Conservation (phyloP, 2,888 invertebrate genomes). For the Zelleria hepariella region DNA sequence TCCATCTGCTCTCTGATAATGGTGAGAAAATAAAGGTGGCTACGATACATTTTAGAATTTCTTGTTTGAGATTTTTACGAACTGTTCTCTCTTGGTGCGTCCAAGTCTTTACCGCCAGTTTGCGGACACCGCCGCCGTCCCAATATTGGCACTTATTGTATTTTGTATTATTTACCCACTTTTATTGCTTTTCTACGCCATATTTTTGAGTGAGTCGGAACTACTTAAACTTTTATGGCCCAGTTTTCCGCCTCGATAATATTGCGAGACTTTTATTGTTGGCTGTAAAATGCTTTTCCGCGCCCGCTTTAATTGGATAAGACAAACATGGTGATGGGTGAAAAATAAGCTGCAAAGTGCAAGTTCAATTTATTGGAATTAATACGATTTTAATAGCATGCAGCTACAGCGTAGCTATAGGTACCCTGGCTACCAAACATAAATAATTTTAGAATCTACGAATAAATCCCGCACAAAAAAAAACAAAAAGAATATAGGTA, state of each 20-base stretch:
- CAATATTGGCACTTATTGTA: constrained; percentile 69
- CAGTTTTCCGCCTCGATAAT: constrained; percentile 60
- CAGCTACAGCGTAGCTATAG: no score
- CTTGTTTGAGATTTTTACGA: not conserved
- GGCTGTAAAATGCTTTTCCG: constrained; percentile 39
- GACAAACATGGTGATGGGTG: not conserved
- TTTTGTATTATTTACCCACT: constrained; percentile 70
- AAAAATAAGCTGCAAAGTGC: not conserved
- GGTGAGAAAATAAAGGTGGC: no score
- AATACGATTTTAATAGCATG: no score
- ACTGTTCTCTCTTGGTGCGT: constrained; percentile 18
- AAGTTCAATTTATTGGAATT: not conserved
- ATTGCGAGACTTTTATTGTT: constrained; percentile 46
- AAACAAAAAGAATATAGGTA: no score
- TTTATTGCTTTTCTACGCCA: constrained; percentile 55
- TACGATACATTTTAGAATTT: not conserved
- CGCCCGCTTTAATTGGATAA: constrained; percentile 49
- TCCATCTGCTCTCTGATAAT: no score
- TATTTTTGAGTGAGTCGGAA: constrained; percentile 67
- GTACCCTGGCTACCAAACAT: no score
- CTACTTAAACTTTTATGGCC: constrained; percentile 64
- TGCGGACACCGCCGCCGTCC: constrained; percentile 34
- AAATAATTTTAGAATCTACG: no score
- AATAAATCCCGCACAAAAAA: no score
- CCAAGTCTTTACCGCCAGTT: constrained; percentile 20